Conservation (phyloP, 2,888 invertebrate genomes). For the Anthoptus insignis region DNA sequence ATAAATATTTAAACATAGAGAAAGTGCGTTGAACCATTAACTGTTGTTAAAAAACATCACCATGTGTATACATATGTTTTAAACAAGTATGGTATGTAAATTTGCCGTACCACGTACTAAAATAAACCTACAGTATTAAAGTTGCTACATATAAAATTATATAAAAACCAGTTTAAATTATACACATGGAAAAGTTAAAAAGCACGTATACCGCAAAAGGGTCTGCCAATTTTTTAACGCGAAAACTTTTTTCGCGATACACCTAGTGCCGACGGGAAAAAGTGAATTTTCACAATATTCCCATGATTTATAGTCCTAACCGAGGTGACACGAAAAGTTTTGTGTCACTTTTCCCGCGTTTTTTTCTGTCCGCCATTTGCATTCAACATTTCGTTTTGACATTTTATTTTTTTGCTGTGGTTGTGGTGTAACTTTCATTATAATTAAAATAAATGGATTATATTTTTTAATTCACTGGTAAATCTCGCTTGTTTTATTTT, state of each 20-base stretch:
- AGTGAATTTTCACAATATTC: constrained; percentile 43
- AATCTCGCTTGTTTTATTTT: too few relatives aligned
- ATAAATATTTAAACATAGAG: too few relatives aligned
- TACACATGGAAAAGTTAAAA: constrained; percentile 22
- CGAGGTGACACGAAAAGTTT: constrained; percentile 42
- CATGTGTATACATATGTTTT: too few relatives aligned
- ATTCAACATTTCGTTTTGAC: constrained; percentile 20
- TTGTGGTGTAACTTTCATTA: neutral
- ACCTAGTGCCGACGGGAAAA: constrained; percentile 40
- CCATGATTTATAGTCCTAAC: constrained; percentile 43
- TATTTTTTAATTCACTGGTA: neutral
- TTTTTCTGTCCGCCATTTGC: constrained; percentile 33
- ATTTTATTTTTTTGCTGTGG: constrained; percentile 17
- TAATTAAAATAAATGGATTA: neutral
- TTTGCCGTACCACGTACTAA: too few relatives aligned
- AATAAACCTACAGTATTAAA: neutral
- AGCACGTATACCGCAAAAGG: constrained; percentile 52
- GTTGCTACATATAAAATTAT: neutral
- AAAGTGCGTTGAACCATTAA: too few relatives aligned
- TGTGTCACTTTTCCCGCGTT: constrained; percentile 42
- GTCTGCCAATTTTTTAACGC: constrained; percentile 64
- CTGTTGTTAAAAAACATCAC: too few relatives aligned
- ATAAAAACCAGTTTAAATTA: neutral
- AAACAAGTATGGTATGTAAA: too few relatives aligned
- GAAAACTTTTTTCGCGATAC: constrained; percentile 46